Conservation (phyloP, 2,113 vertebrate species). For the Raphicerus campestris region DNA sequence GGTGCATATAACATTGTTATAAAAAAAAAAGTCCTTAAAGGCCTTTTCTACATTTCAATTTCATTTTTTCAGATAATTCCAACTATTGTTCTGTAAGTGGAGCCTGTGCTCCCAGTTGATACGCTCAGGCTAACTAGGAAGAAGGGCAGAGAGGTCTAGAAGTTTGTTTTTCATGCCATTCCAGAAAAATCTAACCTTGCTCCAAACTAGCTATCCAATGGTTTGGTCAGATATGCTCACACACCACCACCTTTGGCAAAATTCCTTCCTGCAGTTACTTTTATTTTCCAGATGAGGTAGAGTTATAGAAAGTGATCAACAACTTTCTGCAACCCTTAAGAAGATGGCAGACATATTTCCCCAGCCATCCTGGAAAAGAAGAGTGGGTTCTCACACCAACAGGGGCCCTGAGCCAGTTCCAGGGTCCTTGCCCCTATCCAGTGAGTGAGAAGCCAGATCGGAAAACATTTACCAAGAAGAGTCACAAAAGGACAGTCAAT, state of each 20-base stretch:
- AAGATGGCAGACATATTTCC: not conserved
- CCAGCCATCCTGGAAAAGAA: not conserved
- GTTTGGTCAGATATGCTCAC: not conserved
- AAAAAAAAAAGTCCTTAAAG: not conserved
- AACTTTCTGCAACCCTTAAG: not conserved
- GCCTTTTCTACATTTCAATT: not conserved
- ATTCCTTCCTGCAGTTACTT: not conserved
- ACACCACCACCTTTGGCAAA: not conserved
- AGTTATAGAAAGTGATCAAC: not conserved
- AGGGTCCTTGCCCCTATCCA: not conserved
- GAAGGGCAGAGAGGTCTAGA: not conserved
- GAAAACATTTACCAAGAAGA: not conserved
- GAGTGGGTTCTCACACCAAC: not conserved
- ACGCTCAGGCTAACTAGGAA: not conserved
- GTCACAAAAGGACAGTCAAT: not conserved
- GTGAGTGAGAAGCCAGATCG: not conserved
- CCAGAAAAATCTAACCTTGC: not conserved
- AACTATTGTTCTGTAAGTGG: not conserved
- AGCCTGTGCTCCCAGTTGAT: not conserved
- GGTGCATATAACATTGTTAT: not conserved
- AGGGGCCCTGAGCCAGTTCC: not conserved
- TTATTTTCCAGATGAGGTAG: constrained; percentile 12
- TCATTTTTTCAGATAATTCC: not conserved
- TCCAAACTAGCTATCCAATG: not conserved
- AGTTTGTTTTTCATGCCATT: not conserved